Conservation (phyloP, 2,888 invertebrate species). For the Ectobius pallidus region DNA sequence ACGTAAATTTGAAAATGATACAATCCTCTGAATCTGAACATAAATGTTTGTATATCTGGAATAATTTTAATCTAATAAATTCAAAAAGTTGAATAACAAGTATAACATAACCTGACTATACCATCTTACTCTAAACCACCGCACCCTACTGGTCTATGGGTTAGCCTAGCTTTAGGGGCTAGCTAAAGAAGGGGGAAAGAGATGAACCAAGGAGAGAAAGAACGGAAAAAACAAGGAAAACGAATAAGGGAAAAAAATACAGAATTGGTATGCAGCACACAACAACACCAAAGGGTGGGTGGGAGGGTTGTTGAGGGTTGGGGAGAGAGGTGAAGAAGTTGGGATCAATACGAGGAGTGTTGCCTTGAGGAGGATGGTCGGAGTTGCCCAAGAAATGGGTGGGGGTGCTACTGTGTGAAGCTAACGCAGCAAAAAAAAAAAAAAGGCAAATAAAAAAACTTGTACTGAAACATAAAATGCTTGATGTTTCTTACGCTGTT, state of each 20-base stretch:
- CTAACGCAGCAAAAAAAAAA: conserved; percentile 1
- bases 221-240: conserved; percentile 31
- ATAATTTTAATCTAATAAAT: too few relatives aligned
- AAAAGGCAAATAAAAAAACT: not conserved
- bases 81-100: not conserved
- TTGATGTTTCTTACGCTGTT: not conserved
- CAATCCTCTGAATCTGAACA: too few relatives aligned
- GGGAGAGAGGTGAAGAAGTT: conserved; percentile 35
- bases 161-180: conserved; percentile 27
- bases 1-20: too few relatives aligned
- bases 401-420: conserved; percentile 22
- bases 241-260: conserved; percentile 31
- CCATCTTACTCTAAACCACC: not conserved
- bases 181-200: conserved; percentile 17
- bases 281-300: conserved; percentile 37
- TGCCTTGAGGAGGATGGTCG: conserved; percentile 22
- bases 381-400: conserved; percentile 5
- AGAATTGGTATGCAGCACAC: conserved; percentile 42
- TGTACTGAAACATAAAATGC: not conserved
- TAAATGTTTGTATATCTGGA: too few relatives aligned
- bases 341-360: conserved; percentile 40
- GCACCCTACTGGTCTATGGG: conserved; percentile 19
- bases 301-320: conserved; percentile 5
- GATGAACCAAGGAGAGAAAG: conserved; percentile 23
- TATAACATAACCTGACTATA: not conserved